These are phyloP conservation scores for Lethenteron reissneri DNA, from an alignment of 2,113 vertebrate genomes.

Conservation along the genomic window DNA sequence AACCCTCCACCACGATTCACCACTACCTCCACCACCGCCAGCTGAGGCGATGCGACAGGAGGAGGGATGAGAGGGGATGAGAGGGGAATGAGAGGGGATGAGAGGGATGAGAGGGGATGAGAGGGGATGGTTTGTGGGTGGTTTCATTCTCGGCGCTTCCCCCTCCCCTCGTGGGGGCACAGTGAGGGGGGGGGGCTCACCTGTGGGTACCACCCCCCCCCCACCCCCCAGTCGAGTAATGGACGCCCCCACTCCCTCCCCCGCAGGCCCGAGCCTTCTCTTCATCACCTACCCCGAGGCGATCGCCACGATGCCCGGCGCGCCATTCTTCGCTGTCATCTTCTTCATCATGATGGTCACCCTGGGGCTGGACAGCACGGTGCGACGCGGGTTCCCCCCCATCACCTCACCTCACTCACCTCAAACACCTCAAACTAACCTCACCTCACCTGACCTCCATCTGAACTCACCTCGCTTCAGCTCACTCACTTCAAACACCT, in stretches of 20 bases:
- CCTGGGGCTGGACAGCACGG: constrained; percentile 83
- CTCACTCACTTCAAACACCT: too few relatives aligned
- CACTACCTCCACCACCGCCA: too few relatives aligned
- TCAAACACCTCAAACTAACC: too few relatives aligned
- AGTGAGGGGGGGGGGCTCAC: neutral
- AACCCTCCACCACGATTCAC: neutral
- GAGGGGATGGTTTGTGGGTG: neutral
- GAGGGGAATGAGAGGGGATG: too few relatives aligned
- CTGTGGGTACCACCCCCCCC: neutral
- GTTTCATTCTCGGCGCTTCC: neutral
- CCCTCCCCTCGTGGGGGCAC: neutral
- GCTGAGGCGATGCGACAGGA: too few relatives aligned
- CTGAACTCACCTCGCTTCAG: too few relatives aligned
- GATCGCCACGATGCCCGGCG: constrained; percentile 84
- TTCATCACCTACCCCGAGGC: constrained; percentile 94
- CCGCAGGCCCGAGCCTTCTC: constrained; percentile 75
- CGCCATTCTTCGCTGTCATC: constrained; percentile 92
- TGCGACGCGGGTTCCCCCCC: constrained; percentile 12
- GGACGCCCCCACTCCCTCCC: neutral
- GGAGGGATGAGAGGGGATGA: neutral
- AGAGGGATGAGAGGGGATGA: too few relatives aligned
- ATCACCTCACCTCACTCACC: too few relatives aligned
- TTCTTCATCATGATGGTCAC: constrained; percentile 98
- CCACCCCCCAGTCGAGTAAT: neutral
- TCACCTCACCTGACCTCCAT: too few relatives aligned